Base-by-base conservation (phyloP, 2,888 invertebrate species). In the Mayetiola destructor region DNA sequence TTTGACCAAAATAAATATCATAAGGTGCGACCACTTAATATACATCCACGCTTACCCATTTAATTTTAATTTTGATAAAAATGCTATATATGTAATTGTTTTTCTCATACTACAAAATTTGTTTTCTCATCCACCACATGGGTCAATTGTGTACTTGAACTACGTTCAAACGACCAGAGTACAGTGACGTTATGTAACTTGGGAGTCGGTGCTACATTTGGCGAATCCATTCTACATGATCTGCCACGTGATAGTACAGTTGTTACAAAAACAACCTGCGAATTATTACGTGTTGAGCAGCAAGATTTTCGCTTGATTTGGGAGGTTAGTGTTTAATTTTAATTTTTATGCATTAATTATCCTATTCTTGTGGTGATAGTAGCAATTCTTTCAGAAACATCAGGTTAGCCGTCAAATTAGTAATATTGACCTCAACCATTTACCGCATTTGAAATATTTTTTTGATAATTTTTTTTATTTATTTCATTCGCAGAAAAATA, bases 301-400 rank as follows among this genome's bases (percentile, higher is more conserved):
- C 80, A 80, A 64, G 85, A 86, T 72, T 85, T 87, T 72, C 80
- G 80, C 65, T 76, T 82, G 61, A 79, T 87, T 64, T 86, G 84
- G 82, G 84, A 85, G 80, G 85, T 85, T 73, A 75, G 78, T 66
- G 58, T 48, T 48, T 27, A 48, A 48, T 27, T 12, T 27, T 48
- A 27, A 18, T n/a, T 16, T 27, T 23, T 42, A 18, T 9, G 18
- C 18, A 9, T 18, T 39, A 9, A 16, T 27, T 20, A 48, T 8
- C 48, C 27, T 27, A 21, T n/a, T 27, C 48, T n/a, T n/a, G n/a
- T n/a, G n/a, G n/a, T n/a, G n/a, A n/a, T n/a, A n/a, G n/a, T n/a
- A n/a, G n/a, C n/a, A n/a, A n/a, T n/a, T n/a, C n/a, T n/a, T n/a
- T n/a, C n/a, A n/a, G n/a, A n/a, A n/a, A n/a, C n/a, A n/a, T n/a